Conservation (phyloP, 2,797 vertebrate genomes). For the Salarias fasciatus region DNA sequence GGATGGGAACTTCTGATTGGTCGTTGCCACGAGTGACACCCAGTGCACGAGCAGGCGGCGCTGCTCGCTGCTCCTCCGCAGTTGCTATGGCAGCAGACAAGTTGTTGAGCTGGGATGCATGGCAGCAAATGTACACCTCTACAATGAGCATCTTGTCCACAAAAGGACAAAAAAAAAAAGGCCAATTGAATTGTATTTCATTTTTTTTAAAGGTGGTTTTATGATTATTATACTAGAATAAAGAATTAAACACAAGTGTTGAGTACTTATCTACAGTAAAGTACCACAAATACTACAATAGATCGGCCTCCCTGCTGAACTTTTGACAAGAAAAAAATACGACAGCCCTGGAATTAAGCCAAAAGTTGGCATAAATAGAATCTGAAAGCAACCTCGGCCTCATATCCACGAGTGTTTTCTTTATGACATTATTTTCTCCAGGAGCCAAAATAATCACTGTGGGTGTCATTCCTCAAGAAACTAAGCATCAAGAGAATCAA, state of each 20-base stretch:
- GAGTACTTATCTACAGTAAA: background rate
- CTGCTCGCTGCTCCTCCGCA: slow-evolving; percentile 78
- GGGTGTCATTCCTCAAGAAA: background rate
- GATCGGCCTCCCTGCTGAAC: slow-evolving; percentile 4
- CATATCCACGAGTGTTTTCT: background rate
- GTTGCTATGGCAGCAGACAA: slow-evolving; percentile 89
- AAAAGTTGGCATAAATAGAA: no score
- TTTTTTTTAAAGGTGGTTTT: background rate
- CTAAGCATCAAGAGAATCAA: slow-evolving; percentile 1
- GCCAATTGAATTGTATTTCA: background rate
- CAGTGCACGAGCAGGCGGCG: slow-evolving; percentile 83
- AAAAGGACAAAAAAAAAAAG: background rate
- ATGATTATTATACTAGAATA: background rate
- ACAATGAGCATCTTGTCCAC: slow-evolving; percentile 26
- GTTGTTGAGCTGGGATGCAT: slow-evolving; percentile 80
- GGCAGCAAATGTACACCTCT: slow-evolving; percentile 64
- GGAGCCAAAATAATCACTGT: slow-evolving; percentile 1
- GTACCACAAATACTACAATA: background rate
- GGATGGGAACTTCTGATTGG: slow-evolving; percentile 87
- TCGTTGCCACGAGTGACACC: slow-evolving; percentile 86
- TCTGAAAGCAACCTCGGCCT: background rate
- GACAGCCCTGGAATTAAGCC: no score
- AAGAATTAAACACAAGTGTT: background rate
- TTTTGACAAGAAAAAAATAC: slow-evolving; percentile 9
- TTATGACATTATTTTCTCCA: background rate